Base-by-base conservation (phyloP, 2,113 vertebrate genomes). In the Colistium nudipinnis region DNA sequence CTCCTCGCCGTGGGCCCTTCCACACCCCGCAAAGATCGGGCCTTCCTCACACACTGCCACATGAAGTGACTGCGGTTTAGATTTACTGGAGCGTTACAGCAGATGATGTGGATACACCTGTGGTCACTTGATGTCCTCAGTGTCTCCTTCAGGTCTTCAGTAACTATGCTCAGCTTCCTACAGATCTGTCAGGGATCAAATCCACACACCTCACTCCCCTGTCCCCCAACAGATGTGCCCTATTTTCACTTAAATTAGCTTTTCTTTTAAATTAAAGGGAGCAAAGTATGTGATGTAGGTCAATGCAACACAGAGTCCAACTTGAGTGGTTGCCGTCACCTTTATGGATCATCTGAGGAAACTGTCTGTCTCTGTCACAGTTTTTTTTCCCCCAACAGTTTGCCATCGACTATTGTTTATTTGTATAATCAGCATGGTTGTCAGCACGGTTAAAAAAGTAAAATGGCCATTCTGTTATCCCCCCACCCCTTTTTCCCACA, bases 361-460 rank as follows among this genome's bases (percentile, higher is more conserved):
- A 76, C 59, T 7, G 51, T 67, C 49, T 19, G 76, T 49, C 43
- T 14, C 1, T 31, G 62, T 76, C 71, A 56, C 65, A 69, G 61
- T 78, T 80, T 70, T 30, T 48, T 43, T 43, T n/a, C n/a, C n/a
- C n/a, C 72, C 12, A 52, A 70, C 72, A 36, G 57, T 79, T 69
- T 74, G 39, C 48, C 66, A 68, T 59, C 63, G 70, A 80, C 65
- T 56, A 39, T 47, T 52, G 44, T 79, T 80, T 74, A 59, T 78
- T 84, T 80, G 55, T 67, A 80, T 81, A 77, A 81, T 87, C 82
- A 71, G 85, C 62, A 78, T 82, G 72, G 78, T 94, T 90, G 90
- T 94, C 92, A 93, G 93, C 93, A 93, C 91, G 94, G 94, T 95
- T 94, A 79, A 78, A 87, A 89, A 89, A 87, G 91, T 96, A 94